These are phyloP conservation scores for Drosophila testacea DNA, from an alignment of 2,888 invertebrate species.

Conservation along the genomic window DNA sequence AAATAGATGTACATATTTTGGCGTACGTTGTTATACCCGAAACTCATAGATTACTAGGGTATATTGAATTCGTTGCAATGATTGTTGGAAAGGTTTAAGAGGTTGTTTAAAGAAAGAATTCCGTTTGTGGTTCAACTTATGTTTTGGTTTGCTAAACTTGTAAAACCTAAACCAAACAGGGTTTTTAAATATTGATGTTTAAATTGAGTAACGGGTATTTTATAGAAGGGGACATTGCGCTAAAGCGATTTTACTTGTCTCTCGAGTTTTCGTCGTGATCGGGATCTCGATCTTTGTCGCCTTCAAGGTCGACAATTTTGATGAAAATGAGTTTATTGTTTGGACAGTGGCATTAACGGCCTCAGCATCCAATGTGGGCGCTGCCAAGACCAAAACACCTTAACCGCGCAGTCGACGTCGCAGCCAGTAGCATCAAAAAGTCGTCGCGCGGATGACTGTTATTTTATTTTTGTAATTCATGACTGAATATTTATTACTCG, in stretches of 20 bases:
- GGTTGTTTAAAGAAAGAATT: no score
- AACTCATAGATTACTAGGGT: no score
- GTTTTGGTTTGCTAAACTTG: no score
- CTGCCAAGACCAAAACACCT: constrained; percentile 57
- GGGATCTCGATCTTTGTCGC: constrained; percentile 52
- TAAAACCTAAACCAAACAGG: no score
- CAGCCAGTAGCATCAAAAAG: constrained; percentile 5
- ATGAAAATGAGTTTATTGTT: constrained; percentile 77
- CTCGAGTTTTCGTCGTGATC: constrained; percentile 25
- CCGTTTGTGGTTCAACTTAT: no score
- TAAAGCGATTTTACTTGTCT: neutral
- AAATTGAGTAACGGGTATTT: no score
- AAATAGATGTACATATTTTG: constrained; percentile 11
- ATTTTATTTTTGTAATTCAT: constrained; percentile 76
- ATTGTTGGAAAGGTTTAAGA: no score
- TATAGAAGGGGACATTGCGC: no score
- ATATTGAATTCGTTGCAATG: no score
- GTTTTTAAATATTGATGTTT: no score
- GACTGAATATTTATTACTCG: constrained; percentile 63
- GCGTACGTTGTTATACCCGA: constrained; percentile 13
- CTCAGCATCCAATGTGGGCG: constrained; percentile 67
- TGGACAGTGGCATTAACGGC: constrained; percentile 69
- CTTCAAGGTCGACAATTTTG: constrained; percentile 69
- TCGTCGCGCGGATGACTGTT: constrained; percentile 63
- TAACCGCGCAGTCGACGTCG: constrained; percentile 21